Percentiles rank a stretch among this genome's conserved stretches.
phyloP scores from a whole-genome alignment of 2,113 vertebrate species.

The Vidua macroura region DNA sequence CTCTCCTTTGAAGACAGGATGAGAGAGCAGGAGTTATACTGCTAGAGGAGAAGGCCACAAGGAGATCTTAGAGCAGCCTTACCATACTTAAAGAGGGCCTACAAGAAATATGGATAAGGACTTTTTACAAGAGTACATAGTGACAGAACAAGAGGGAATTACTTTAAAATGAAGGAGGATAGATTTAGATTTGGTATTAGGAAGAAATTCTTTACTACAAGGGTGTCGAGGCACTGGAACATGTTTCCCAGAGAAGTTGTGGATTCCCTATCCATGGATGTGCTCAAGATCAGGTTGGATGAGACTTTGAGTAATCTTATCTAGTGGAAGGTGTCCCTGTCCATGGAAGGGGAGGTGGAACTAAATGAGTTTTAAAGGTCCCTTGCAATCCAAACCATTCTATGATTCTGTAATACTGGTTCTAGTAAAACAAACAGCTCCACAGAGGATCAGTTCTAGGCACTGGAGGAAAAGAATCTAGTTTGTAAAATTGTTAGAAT shows the following conservation, averaged over 20 bases:
- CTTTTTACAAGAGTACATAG: background rate
- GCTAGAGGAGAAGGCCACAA: accelerated
- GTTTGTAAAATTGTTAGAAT: background rate
- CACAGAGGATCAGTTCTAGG: background rate
- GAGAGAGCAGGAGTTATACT: background rate
- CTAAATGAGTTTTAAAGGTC: background rate
- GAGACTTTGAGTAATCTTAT: background rate
- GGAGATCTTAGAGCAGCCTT: background rate
- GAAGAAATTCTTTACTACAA: background rate
- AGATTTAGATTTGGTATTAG: background rate
- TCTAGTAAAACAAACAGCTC: background rate
- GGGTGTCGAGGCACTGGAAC: background rate
- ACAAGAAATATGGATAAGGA: background rate
- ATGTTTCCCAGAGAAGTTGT: background rate
- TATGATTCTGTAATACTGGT: background rate
- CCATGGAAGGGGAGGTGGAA: background rate
- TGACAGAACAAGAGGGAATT: background rate
- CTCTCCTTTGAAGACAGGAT: background rate
- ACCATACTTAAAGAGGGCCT: background rate
- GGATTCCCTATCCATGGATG: too few species aligned
- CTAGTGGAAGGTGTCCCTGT: background rate
- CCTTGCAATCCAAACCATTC: background rate
- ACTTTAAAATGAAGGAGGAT: background rate
- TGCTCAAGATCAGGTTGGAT: background rate
- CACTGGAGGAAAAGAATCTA: background rate